Percentiles rank a stretch among this genome's conserved stretches.
Evolutionary conservation across 2,797 vertebrate genomes (phyloP).

Genomic region (Molossus molossus): DNA sequence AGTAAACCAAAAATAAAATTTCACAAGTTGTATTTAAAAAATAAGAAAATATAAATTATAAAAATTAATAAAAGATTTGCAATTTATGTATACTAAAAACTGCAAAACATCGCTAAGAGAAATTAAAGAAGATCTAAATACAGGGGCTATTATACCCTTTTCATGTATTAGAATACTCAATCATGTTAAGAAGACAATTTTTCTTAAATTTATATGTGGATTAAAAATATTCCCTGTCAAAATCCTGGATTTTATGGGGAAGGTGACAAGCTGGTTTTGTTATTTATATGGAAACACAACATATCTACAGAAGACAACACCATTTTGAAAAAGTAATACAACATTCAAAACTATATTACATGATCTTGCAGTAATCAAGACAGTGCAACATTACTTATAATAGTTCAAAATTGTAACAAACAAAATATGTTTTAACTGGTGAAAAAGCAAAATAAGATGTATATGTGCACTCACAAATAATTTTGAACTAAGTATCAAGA

Average conservation of each 20-base stretch:
- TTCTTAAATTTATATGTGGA: not conserved
- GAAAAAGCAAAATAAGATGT: not conserved
- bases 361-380: not conserved
- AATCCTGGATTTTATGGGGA: not conserved
- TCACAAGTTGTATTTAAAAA: not conserved
- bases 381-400: not conserved
- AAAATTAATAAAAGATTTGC: not conserved
- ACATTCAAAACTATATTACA: not conserved
- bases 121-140: not conserved
- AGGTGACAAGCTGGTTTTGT: not conserved
- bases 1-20: not conserved
- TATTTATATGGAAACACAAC: constrained; percentile 11
- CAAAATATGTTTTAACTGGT: not conserved
- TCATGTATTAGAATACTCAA: not conserved
- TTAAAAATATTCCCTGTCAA: not conserved
- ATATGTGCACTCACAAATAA: not conserved
- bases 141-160: not conserved
- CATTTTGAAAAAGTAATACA: not conserved
- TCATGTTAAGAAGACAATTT: not conserved
- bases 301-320: not conserved
- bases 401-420: not conserved
- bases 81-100: not conserved
- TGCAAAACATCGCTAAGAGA: not conserved
- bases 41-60: not conserved
- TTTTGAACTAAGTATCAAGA: not conserved